Conservation (phyloP, 2,797 vertebrate species). For the Sebastes steindachneri region DNA sequence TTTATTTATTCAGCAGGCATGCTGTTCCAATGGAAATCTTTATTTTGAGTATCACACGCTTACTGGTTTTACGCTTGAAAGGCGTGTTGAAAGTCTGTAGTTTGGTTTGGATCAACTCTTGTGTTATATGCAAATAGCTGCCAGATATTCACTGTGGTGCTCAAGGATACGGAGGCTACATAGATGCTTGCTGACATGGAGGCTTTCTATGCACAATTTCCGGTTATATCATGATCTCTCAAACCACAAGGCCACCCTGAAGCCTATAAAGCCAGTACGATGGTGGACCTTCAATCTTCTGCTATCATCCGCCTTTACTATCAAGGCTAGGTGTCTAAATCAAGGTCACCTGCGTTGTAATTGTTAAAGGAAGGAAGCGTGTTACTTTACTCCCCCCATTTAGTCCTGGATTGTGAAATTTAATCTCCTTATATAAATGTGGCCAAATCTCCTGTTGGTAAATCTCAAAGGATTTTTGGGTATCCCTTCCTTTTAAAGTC, state of each 20-base stretch:
- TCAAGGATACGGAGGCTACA: constrained; percentile 16
- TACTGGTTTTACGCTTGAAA: neutral
- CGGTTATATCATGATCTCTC: constrained; percentile 8
- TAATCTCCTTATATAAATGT: neutral
- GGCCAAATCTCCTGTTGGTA: neutral
- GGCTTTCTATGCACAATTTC: constrained; percentile 30
- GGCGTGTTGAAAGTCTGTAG: neutral
- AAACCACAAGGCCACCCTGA: constrained; percentile 35
- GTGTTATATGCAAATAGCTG: constrained; percentile 35
- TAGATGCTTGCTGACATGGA: constrained; percentile 9
- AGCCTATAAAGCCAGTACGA: neutral
- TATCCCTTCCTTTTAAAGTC: too few species aligned
- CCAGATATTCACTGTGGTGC: constrained; percentile 24
- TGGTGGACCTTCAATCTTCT: constrained; percentile 22
- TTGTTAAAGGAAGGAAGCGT: neutral
- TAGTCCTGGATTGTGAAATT: neutral
- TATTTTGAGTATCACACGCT: neutral
- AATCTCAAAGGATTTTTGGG: neutral
- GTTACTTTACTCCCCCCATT: neutral
- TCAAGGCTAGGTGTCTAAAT: neutral
- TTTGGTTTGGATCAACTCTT: neutral
- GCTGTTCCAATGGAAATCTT: neutral
- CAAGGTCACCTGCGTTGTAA: neutral
- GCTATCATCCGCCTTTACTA: constrained; percentile 7
- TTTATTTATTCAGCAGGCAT: neutral